phyloP scores from a whole-genome alignment of 1,140 invertebrate genomes.

The Ptiloglossa arizonensis region DNA sequence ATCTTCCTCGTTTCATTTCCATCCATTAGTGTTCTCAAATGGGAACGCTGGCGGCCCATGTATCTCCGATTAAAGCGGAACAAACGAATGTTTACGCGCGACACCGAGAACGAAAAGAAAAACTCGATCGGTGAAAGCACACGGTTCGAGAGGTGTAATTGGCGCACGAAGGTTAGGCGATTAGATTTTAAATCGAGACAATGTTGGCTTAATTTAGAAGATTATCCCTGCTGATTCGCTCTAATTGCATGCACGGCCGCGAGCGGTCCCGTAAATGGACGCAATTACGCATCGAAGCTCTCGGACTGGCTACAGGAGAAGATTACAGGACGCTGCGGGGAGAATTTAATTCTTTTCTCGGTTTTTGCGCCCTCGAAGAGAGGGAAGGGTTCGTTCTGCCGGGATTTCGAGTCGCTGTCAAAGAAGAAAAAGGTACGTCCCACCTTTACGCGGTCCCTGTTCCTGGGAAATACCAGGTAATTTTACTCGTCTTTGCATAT shows the following conservation, averaged over 20 bases:
- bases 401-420: neutral
- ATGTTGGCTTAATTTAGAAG: constrained; percentile 24
- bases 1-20: constrained; percentile 13
- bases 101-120: constrained; percentile 4
- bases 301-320: neutral
- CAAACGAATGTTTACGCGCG: constrained; percentile 34
- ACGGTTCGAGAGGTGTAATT: neutral
- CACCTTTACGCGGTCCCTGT: too few species aligned
- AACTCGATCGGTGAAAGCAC: neutral
- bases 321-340: neutral
- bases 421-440: neutral
- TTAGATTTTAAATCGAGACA: constrained; percentile 39
- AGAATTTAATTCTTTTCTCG: neutral
- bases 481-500: too few species aligned
- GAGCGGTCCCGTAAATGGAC: constrained; percentile 8
- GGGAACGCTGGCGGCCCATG: neutral
- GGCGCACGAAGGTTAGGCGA: constrained; percentile 5
- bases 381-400: neutral
- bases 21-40: constrained; percentile 17
- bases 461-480: too few species aligned
- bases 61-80: neutral
- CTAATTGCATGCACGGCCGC: constrained; percentile 1
- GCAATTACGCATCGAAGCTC: constrained; percentile 23
- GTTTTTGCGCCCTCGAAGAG: neutral
- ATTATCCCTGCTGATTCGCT: constrained; percentile 20